phyloP scores from a whole-genome alignment of 2,113 vertebrate genomes.

The Xiphophorus maculatus region DNA sequence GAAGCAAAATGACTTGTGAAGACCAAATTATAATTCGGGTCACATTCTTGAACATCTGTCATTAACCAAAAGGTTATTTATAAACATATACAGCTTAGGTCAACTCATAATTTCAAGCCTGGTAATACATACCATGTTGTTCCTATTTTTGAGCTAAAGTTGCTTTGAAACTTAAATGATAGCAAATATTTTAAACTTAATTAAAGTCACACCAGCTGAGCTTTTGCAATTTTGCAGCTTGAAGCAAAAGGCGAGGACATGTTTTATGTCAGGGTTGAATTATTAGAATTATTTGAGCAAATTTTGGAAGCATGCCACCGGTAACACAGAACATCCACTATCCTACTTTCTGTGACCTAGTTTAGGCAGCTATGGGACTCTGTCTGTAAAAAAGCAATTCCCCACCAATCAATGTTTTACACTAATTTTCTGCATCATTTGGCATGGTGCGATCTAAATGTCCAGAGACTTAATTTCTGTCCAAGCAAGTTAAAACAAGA shows the following conservation, averaged over 20 bases:
- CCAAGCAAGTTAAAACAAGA: background rate
- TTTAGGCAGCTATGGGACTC: constrained; percentile 50
- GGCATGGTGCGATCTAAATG: background rate
- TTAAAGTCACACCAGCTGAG: constrained; percentile 6
- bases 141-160: background rate
- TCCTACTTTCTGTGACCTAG: constrained; percentile 51
- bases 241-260: constrained; percentile 4
- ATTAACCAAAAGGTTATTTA: no score
- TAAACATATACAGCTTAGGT: background rate
- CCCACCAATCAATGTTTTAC: constrained; percentile 50
- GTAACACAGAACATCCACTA: constrained; percentile 23
- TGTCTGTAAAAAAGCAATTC: constrained; percentile 26
- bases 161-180: background rate
- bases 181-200: background rate
- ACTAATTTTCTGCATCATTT: constrained; percentile 24
- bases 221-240: background rate
- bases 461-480: constrained; percentile 7
- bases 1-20: no score
- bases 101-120: background rate
- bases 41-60: background rate
- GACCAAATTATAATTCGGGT: background rate
- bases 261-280: background rate
- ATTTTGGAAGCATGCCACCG: constrained; percentile 36
- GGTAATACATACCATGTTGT: background rate
- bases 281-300: constrained; percentile 34